Conservation (phyloP, 2,888 invertebrate genomes). For the Drosophila kambysellisi region DNA sequence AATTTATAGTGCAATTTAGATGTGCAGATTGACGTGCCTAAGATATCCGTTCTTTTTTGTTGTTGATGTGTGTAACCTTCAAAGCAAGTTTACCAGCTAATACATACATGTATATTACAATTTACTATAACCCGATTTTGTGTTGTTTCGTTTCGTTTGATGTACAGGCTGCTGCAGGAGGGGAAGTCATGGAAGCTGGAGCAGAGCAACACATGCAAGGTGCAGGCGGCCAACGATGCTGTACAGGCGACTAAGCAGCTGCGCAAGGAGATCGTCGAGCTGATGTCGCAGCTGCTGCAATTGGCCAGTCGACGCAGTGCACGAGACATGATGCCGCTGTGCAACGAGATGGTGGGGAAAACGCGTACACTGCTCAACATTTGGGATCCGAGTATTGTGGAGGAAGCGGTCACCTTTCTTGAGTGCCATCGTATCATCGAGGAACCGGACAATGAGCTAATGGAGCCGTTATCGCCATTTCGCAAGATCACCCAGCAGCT, state of each 20-base stretch:
- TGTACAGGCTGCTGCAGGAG: constrained; percentile 90
- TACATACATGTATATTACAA: background rate
- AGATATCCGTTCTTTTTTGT: too few species aligned
- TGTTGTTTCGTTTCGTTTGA: background rate
- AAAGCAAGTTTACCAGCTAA: background rate
- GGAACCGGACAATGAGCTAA: constrained; percentile 85
- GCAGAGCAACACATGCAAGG: constrained; percentile 91
- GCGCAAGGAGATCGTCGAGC: constrained; percentile 91
- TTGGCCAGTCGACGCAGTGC: constrained; percentile 91
- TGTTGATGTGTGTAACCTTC: too few species aligned
- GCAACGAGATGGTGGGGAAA: constrained; percentile 92
- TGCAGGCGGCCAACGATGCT: constrained; percentile 92
- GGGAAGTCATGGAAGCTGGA: constrained; percentile 90
- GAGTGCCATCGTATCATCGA: constrained; percentile 88
- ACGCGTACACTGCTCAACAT: constrained; percentile 92
- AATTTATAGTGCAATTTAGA: too few species aligned
- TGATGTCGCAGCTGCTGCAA: constrained; percentile 91
- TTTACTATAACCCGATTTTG: background rate
- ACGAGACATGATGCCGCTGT: constrained; percentile 90
- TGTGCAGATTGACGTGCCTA: too few species aligned
- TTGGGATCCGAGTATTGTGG: constrained; percentile 94
- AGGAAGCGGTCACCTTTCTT: constrained; percentile 93
- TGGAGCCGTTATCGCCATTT: constrained; percentile 89
- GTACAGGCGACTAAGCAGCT: constrained; percentile 92
- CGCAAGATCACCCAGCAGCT: constrained; percentile 92